Percentiles rank a stretch among this genome's conserved stretches.
Conservation (phyloP, 2,113 vertebrate species). For the Philantomba maxwellii region DNA sequence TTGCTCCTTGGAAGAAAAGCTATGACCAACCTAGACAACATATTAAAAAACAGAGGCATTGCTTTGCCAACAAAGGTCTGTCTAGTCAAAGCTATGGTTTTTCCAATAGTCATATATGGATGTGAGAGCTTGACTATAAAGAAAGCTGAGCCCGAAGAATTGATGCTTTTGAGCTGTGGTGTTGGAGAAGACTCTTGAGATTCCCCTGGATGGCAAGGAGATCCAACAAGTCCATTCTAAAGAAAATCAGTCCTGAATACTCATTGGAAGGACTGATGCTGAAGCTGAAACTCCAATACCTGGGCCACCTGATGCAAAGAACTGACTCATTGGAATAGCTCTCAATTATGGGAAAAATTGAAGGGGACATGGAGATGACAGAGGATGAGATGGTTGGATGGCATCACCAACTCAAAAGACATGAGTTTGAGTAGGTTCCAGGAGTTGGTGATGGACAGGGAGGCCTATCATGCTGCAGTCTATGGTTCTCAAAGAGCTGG, state of each 20-base stretch:
- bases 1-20: neutral
- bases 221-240: neutral
- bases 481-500: neutral
- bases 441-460: neutral
- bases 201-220: no score
- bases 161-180: neutral
- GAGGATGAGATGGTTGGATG: neutral
- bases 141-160: neutral
- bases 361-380: neutral
- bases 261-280: neutral
- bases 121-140: neutral
- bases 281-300: neutral
- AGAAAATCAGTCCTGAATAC: neutral
- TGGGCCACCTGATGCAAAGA: neutral
- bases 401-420: neutral
- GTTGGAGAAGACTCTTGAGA: no score
- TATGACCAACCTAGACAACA: neutral
- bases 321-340: neutral
- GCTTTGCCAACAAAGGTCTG: neutral
- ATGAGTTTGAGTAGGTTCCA: neutral
- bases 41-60: neutral
- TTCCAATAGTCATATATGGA: neutral
- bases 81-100: neutral
- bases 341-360: accelerated
- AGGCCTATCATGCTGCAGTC: neutral